Evolutionary conservation across 2,113 vertebrate genomes (phyloP).

Genomic region (Pan troglodytes): NHGRI_mPanTro3-v2.1_pri NC_072401.2:181210501-181211000

Average conservation of each 20-base stretch:
- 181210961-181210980: neutral
- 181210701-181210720: slow-evolving; percentile 26
- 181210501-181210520: slow-evolving; percentile 8
- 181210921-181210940: neutral
- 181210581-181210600: neutral
- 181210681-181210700: slow-evolving; percentile 46
- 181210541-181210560: slow-evolving; percentile 56
- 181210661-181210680: slow-evolving; percentile 71
- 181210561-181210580: slow-evolving; percentile 36
- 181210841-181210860: neutral
- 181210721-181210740: slow-evolving; percentile 33
- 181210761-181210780: neutral
- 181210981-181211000: neutral
- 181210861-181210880: neutral
- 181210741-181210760: neutral
- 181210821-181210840: neutral
- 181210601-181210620: slow-evolving; percentile 49
- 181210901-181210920: neutral
- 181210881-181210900: neutral
- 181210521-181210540: neutral
- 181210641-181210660: slow-evolving; percentile 57
- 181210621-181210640: slow-evolving; percentile 68
- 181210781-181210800: neutral
- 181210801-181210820: neutral
- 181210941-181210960: neutral